Evolutionary conservation across 2,888 invertebrate genomes (phyloP).

Genomic region (Apoderus coryli): DNA sequence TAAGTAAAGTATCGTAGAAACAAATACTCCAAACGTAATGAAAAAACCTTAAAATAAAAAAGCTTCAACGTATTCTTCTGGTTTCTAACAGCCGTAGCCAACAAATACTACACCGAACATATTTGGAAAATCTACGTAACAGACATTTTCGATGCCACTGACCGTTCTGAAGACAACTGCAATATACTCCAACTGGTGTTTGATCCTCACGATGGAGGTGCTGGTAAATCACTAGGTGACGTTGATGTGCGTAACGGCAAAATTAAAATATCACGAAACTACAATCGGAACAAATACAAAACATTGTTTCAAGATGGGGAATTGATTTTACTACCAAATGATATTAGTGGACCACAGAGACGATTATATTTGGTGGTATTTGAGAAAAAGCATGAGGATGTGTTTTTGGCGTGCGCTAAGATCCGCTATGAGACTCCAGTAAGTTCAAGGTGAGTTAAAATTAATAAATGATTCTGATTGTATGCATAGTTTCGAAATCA

Average conservation of each 20-base stretch:
- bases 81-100: too few relatives aligned
- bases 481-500: not conserved
- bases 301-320: slow-evolving; percentile 54
- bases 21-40: too few relatives aligned
- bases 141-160: slow-evolving; percentile 67
- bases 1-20: too few relatives aligned
- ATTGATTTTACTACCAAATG: slow-evolving; percentile 53
- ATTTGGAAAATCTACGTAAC: slow-evolving; percentile 83
- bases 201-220: slow-evolving; percentile 56
- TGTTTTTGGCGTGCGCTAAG: slow-evolving; percentile 71
- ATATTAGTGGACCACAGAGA: slow-evolving; percentile 60
- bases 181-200: slow-evolving; percentile 73
- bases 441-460: slow-evolving; percentile 48
- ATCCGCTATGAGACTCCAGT: slow-evolving; percentile 52
- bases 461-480: not conserved
- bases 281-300: slow-evolving; percentile 38
- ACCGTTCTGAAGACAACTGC: slow-evolving; percentile 60
- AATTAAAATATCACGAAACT: slow-evolving; percentile 53
- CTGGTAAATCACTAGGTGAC: slow-evolving; percentile 62
- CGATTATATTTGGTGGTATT: slow-evolving; percentile 69
- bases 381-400: slow-evolving; percentile 59
- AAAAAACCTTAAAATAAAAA: too few relatives aligned
- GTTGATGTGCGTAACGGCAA: slow-evolving; percentile 62
- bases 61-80: too few relatives aligned
- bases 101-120: slow-evolving; percentile 60